These are phyloP conservation scores for Drosophila putrida DNA, from an alignment of 2,888 invertebrate genomes.

Conservation along the genomic window DNA sequence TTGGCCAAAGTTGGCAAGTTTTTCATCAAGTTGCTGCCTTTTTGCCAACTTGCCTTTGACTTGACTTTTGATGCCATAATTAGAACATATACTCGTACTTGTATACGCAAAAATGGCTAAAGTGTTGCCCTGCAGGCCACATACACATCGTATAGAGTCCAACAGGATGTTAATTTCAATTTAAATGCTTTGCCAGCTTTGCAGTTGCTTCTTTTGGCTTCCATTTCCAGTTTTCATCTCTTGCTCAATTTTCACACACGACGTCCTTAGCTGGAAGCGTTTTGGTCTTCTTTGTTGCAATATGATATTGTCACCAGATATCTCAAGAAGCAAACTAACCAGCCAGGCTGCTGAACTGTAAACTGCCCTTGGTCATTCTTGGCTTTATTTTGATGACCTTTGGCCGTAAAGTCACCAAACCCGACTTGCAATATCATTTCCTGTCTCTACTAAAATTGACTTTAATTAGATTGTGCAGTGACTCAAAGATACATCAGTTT, in stretches of 20 bases:
- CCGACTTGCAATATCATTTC: conserved; percentile 53
- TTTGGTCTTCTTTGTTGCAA: conserved; percentile 46
- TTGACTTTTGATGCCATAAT: conserved; percentile 64
- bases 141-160: conserved; percentile 29
- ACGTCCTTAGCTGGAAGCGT: conserved; percentile 65
- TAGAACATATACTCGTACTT: conserved; percentile 51
- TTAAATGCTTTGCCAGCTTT: conserved; percentile 65
- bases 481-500: conserved; percentile 15
- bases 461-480: conserved; percentile 67
- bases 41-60: conserved; percentile 23
- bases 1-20: conserved; percentile 59
- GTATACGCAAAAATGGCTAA: conserved; percentile 35
- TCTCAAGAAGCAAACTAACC: conserved; percentile 46
- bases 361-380: conserved; percentile 46
- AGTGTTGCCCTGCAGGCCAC: conserved; percentile 54
- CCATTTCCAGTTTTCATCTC: conserved; percentile 3
- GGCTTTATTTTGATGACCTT: conserved; percentile 47
- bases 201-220: conserved; percentile 32
- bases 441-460: conserved; percentile 44
- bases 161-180: conserved; percentile 79
- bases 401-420: conserved; percentile 29
- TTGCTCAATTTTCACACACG: conserved; percentile 58
- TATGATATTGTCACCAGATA: conserved; percentile 42
- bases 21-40: conserved; percentile 40
- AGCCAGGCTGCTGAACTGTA: conserved; percentile 28